Evolutionary conservation across 2,797 vertebrate genomes (phyloP), one percentile per base, ranked within the genome.

Genomic region (Phylloscopus collybita): DNA sequence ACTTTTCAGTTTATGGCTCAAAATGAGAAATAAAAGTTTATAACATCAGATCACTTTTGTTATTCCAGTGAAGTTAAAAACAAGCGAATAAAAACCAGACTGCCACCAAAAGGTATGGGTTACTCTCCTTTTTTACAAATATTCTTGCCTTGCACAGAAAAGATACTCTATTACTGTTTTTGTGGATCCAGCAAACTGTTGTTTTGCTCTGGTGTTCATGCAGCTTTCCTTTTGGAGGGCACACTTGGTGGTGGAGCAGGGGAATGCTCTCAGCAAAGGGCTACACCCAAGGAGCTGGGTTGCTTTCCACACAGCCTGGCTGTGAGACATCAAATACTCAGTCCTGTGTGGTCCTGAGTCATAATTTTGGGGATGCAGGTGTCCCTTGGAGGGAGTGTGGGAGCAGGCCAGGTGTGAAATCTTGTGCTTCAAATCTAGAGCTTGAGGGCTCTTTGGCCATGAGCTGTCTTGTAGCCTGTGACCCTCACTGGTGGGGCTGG

Each of bases 71-170:
- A 67, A 32, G 11, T 60, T 62, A 29, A 53, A 86, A 86, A 2
- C 29, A 67, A 59, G 15, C 2, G 4, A 72, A 36, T 12, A 50
- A 44, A 87, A 87, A 1, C 9, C n/a, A 80, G 70, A 51, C 14
- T 1, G 3, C 5, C 20, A 36, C 4, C 22, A 42, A 14, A 34
- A 22, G 2, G 4, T 54, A 19, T 12, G 6, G 8, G 12, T 86
- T 90, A 18, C 18, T 27, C 13, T 66, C 20, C 83, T 70, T 49
- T 51, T 21, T 56, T 76, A 30, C 20, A 36, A 30, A 44, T 72
- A 51, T 32, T 32, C 25, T 88, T 69, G 4, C 32, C 18, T 20
- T 76, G 8, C 57, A 34, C 18, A 9, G 22, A 53, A 65, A 62
- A 57, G 3, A 11, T 27, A 34, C 10, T 54, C 3, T 49, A 10